Evolutionary conservation across 2,797 vertebrate species (phyloP), one percentile per base, ranked within the genome.

Genomic region (Neomorphus geoffroyi): DNA sequence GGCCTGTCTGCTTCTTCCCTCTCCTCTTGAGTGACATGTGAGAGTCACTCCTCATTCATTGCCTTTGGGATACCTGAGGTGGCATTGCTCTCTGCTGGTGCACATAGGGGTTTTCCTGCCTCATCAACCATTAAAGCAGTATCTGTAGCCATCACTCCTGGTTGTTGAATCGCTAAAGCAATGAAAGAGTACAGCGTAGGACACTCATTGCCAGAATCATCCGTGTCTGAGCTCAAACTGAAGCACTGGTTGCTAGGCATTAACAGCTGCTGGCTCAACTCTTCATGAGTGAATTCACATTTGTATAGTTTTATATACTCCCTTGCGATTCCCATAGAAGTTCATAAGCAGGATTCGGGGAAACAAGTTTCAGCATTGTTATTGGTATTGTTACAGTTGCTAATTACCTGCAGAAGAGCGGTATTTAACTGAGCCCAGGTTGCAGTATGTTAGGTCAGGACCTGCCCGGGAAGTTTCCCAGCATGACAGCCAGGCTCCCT

Each of bases 11-110:
- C 41, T 70, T 46, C 43, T 71, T 82, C 18, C 17, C 18, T 15
- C 6, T 91, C 14, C 9, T 73, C 32, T 9, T 66, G 64, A 27
- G 23, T n/a, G 41, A 75, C 64, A 26, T 3, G 6, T 0, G 0
- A 13, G 37, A 70, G n/a, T 35, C n/a, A 10, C 57, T n/a, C 8
- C 1, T 53, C 45, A 30, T 30, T 48, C 35, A 11, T 27, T 41
- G 16, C 11, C 18, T 61, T 32, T 43, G 70, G 45, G 54, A 12
- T 58, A 46, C 17, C 9, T 37, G 37, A 71, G 50, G 7, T 39
- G 69, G 45, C 37, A 13, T 13, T 71, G 23, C 37, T 54, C 28
- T 83, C 8, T 43, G 50, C 16, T 72, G 26, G 32, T 35, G 45
- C n/a, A 39, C 26, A 2, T 26, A 26, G 13, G 22, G 21, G 10